Conservation (phyloP, 2,888 invertebrate genomes). For the Tromatobia lineatoria region DNA sequence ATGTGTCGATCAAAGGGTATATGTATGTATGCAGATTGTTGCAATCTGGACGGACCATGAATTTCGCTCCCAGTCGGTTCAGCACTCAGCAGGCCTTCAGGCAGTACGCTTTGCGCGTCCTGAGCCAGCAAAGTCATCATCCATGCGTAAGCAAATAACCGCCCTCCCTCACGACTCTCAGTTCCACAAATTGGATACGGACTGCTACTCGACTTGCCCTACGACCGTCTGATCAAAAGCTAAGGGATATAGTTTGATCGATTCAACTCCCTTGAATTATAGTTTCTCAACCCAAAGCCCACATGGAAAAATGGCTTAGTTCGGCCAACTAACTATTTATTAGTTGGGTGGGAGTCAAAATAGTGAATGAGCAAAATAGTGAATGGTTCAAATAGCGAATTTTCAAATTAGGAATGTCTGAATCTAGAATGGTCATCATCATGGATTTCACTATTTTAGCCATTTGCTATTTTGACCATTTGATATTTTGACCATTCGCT, state of each 20-base stretch:
- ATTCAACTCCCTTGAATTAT: slow-evolving; percentile 44
- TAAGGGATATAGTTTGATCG: slow-evolving; percentile 22
- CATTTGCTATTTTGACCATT: no score
- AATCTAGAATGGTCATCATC: no score
- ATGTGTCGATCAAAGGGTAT: background rate
- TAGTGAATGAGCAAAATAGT: no score
- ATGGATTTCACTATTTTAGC: no score
- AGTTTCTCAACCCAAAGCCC: slow-evolving; percentile 45
- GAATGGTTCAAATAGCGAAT: no score
- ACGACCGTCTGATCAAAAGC: slow-evolving; percentile 36
- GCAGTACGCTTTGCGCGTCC: slow-evolving; percentile 24
- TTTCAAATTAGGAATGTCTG: no score
- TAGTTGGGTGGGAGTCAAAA: no score
- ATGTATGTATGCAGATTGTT: background rate
- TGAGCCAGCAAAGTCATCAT: background rate
- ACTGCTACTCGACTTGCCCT: background rate
- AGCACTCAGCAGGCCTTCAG: slow-evolving; percentile 18
- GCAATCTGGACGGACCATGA: background rate
- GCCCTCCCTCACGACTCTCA: slow-evolving; percentile 8
- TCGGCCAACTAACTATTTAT: no score
- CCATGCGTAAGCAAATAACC: slow-evolving; percentile 8
- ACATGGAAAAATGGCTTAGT: background rate
- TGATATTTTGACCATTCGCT: no score
- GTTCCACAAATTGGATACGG: slow-evolving; percentile 22
- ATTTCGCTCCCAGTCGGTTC: background rate